phyloP scores from a whole-genome alignment of 92 coral and sea anemone species.

The Palythoa grandis region DNA sequence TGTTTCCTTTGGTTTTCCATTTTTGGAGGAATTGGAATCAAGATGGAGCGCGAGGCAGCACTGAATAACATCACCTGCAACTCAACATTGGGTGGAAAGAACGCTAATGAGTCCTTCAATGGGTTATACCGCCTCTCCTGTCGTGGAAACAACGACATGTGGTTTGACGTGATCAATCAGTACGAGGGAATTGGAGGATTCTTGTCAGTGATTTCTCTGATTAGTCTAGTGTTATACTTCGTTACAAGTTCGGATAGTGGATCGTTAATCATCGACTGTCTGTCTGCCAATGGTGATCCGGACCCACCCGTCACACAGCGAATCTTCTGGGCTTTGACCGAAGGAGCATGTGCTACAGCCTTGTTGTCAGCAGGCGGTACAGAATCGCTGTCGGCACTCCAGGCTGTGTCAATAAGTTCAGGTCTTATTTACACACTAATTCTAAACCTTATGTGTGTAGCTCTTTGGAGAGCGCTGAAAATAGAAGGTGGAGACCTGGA shows the following conservation, averaged over 20 bases:
- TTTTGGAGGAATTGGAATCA: conserved; percentile 82
- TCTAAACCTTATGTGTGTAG: conserved; percentile 77
- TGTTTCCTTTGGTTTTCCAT: conserved; percentile 87
- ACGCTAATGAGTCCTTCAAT: conserved; percentile 54
- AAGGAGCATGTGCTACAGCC: conserved; percentile 89
- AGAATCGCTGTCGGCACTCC: conserved; percentile 74
- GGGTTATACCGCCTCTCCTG: conserved; percentile 85
- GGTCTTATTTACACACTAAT: conserved; percentile 79
- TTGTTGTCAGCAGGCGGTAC: conserved; percentile 81
- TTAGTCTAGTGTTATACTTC: conserved; percentile 79
- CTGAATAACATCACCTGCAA: conserved; percentile 56
- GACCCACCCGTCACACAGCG: conserved; percentile 89
- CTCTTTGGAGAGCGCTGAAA: conserved; percentile 84
- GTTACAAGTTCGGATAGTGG: conserved; percentile 97
- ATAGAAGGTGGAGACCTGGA: conserved; percentile 74
- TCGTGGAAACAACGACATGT: conserved; percentile 72
- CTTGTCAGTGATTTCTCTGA: conserved; percentile 70
- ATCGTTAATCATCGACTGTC: conserved; percentile 88
- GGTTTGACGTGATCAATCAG: conserved; percentile 81
- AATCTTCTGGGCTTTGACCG: conserved; percentile 92
- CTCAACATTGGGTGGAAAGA: conserved; percentile 72
- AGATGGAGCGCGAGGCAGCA: conserved; percentile 79
- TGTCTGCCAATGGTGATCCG: conserved; percentile 90
- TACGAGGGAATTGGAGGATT: conserved; percentile 74
- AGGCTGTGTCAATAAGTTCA: conserved; percentile 80